These are phyloP conservation scores for Plutella xylostella DNA, from an alignment of 2,888 invertebrate genomes.

Conservation along the genomic window DNA sequence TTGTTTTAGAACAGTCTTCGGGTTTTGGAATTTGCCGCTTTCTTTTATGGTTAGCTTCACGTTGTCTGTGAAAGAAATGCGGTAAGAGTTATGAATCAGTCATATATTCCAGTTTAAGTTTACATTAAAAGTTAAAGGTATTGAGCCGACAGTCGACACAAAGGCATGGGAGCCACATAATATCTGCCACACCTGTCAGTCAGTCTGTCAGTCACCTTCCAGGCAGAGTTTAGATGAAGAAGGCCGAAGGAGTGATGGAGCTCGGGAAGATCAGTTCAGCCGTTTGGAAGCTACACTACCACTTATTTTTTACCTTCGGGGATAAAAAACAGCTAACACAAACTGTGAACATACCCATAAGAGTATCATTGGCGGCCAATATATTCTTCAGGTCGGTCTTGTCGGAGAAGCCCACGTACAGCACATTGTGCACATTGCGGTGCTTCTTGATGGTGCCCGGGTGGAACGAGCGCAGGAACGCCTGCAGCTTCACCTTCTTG, in stretches of 20 bases:
- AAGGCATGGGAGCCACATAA: too few species aligned
- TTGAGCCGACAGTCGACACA: too few species aligned
- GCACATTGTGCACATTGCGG: constrained; percentile 35
- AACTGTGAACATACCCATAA: constrained; percentile 33
- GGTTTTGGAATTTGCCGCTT: constrained; percentile 22
- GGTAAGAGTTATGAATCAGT: too few species aligned
- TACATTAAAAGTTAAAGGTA: too few species aligned
- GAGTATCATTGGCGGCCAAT: constrained; percentile 30
- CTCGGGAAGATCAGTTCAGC: not conserved
- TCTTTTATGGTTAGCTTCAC: constrained; percentile 30
- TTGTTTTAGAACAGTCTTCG: not conserved
- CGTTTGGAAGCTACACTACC: not conserved
- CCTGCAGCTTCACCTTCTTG: constrained; percentile 35
- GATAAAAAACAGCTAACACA: constrained; percentile 1
- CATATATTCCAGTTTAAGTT: too few species aligned
- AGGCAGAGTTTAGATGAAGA: too few species aligned
- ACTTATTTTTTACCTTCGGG: not conserved
- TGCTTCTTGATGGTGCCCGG: constrained; percentile 49
- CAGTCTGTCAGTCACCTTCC: too few species aligned
- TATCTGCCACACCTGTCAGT: too few species aligned
- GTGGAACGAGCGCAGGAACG: constrained; percentile 36
- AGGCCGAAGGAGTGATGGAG: too few species aligned
- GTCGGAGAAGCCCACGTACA: constrained; percentile 40
- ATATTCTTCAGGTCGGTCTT: constrained; percentile 34
- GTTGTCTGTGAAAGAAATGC: constrained; percentile 27